These are phyloP conservation scores for Napeogenes sylphis DNA, from an alignment of 2,888 invertebrate species.

Conservation along the genomic window DNA sequence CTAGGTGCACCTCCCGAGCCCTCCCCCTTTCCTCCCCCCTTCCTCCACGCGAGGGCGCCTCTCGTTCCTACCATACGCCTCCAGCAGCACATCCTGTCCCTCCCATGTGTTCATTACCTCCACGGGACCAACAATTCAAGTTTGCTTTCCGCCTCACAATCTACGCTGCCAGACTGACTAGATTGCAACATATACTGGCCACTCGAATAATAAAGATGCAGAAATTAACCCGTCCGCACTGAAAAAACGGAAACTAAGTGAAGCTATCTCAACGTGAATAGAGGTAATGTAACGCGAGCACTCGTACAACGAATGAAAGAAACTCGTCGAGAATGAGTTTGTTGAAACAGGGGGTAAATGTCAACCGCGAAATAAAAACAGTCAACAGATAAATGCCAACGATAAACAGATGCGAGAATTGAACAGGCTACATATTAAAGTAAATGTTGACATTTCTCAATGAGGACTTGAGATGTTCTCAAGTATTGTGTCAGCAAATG, in stretches of 20 bases:
- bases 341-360: constrained; percentile 75
- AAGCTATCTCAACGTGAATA: constrained; percentile 74
- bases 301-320: constrained; percentile 73
- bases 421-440: constrained; percentile 63
- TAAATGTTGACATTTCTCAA: constrained; percentile 48
- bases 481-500: constrained; percentile 28
- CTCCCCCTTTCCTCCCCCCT: constrained; percentile 38
- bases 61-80: constrained; percentile 70
- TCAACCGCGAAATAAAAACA: constrained; percentile 76
- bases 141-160: constrained; percentile 76
- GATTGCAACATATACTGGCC: constrained; percentile 62
- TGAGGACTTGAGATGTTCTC: constrained; percentile 17
- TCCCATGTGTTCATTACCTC: constrained; percentile 76
- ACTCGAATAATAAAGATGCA: constrained; percentile 78
- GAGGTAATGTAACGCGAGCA: constrained; percentile 71
- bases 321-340: constrained; percentile 64
- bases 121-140: constrained; percentile 76
- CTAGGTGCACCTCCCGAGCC: constrained; percentile 37
- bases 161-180: constrained; percentile 71
- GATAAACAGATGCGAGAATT: constrained; percentile 71
- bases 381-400: constrained; percentile 78
- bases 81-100: constrained; percentile 67
- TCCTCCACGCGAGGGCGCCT: constrained; percentile 37
- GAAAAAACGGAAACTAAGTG: constrained; percentile 77
- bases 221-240: constrained; percentile 72